phyloP scores from a whole-genome alignment of 2,888 invertebrate genomes.

The Leucania comma region DNA sequence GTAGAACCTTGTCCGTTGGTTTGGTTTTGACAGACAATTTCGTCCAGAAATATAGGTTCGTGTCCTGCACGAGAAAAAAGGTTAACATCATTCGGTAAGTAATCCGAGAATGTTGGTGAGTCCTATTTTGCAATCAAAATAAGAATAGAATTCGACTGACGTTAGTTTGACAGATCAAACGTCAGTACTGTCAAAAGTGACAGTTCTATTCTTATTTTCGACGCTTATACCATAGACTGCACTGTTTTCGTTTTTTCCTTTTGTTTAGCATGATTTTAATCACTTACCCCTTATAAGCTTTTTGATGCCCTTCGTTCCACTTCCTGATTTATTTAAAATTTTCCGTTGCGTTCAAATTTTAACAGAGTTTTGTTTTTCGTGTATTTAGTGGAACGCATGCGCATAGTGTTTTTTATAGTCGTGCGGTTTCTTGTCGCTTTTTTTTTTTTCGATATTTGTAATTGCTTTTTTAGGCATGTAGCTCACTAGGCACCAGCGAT shows the following conservation, averaged over 20 bases:
- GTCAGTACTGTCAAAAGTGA: slow-evolving; percentile 12
- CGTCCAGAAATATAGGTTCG: background rate
- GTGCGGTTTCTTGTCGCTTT: slow-evolving; percentile 56
- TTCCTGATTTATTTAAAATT: slow-evolving; percentile 6
- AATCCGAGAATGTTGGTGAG: slow-evolving; percentile 28
- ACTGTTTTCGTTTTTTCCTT: slow-evolving; percentile 31
- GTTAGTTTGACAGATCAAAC: slow-evolving; percentile 9
- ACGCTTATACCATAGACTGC: slow-evolving; percentile 31
- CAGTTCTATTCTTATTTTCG: slow-evolving; percentile 34
- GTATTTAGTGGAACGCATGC: slow-evolving; percentile 62
- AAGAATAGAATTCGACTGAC: slow-evolving; percentile 24
- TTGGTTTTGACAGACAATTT: background rate
- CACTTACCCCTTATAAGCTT: slow-evolving; percentile 53
- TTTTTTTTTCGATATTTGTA: background rate
- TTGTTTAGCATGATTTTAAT: slow-evolving; percentile 54
- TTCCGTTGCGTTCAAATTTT: slow-evolving; percentile 17
- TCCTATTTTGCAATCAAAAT: slow-evolving; percentile 21
- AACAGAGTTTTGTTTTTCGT: slow-evolving; percentile 25
- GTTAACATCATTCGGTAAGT: slow-evolving; percentile 34
- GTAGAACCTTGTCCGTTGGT: background rate
- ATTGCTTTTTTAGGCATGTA: too few species aligned
- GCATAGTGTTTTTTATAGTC: slow-evolving; percentile 37
- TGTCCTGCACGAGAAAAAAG: background rate
- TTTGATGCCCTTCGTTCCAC: slow-evolving; percentile 59
- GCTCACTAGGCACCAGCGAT: too few species aligned